phyloP scores from a whole-genome alignment of 2,888 invertebrate species.

The Epinotia demarniana region DNA sequence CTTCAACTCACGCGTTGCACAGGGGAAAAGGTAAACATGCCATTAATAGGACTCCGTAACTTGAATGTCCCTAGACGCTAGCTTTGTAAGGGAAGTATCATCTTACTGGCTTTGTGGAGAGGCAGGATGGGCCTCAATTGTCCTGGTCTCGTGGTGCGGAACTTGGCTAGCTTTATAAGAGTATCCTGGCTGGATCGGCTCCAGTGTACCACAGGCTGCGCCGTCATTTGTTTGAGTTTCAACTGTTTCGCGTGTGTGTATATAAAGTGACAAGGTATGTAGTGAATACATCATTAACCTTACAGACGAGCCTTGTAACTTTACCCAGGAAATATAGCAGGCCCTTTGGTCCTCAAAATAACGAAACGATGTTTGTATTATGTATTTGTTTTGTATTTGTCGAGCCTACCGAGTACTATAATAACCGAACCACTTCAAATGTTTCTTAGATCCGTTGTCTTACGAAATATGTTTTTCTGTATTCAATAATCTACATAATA shows the following conservation, averaged over 20 bases:
- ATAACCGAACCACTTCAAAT: background rate
- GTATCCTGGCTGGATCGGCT: constrained; percentile 64
- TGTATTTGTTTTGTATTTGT: background rate
- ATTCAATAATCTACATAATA: background rate
- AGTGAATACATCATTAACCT: background rate
- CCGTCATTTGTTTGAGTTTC: constrained; percentile 13
- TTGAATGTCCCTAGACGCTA: constrained; percentile 69
- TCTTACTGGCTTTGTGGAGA: constrained; percentile 77
- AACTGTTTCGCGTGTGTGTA: constrained; percentile 25
- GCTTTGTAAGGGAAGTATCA: constrained; percentile 81
- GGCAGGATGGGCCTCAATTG: constrained; percentile 78
- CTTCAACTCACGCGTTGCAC: constrained; percentile 26
- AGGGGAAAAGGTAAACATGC: constrained; percentile 24
- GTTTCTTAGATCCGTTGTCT: background rate
- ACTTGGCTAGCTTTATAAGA: constrained; percentile 76
- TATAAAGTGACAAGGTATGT: background rate
- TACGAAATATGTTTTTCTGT: background rate
- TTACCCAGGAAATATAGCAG: background rate
- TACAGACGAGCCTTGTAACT: background rate
- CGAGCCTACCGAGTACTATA: background rate
- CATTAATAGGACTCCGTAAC: constrained; percentile 48
- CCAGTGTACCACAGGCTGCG: constrained; percentile 64
- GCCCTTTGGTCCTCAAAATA: background rate
- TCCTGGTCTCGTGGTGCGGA: constrained; percentile 71
- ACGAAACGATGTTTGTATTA: background rate